Base-by-base conservation (phyloP, 2,113 vertebrate genomes). In the Pyrgilauda ruficollis region DNA sequence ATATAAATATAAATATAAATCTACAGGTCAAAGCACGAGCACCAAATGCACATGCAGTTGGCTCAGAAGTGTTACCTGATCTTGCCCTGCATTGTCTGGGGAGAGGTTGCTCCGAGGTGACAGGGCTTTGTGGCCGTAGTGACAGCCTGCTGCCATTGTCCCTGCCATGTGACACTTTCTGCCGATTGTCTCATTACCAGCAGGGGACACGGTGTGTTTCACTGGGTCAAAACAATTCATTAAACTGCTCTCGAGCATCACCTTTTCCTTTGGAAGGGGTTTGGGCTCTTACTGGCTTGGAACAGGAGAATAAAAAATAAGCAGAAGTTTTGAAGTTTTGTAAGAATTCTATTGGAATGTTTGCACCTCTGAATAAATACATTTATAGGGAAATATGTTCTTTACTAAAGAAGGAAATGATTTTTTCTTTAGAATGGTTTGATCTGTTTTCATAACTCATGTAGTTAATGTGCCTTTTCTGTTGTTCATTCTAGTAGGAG, bases 171-270 rank as follows among this genome's bases (percentile, higher is more conserved):
- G 94, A 95, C 92, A 56, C 91, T 89, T 90, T 92, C 76, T 94
- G 94, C 76, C 72, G 10, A 93, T 88, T 37, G 82, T 93, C 92
- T 88, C 75, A 68, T 96, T 95, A 94, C 92, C 37, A 52, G 97
- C 27, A 94, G 74, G 68, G 70, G 89, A 85, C 72, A 13, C 37
- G 61, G n/a, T 96, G 39, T 55, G 11, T 89, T 95, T 77, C 90
- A 83, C 96, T 91, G 9, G 41, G 76, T 84, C 77, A 84, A 55
- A 96, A 77, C 83, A 84, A 47, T 83, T 80, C 74, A 76, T 92
- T 92, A 61, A 93, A 59, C 70, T 92, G 6, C 83, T 81, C 56
- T 87, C 52, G 77, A 94, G 27, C 67, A 55, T 74, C 94, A 39
- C 20, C 14, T 95, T 96, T 79, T 84, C 61, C 56, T 92, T 77